These are phyloP conservation scores for Sus scrofa DNA, from an alignment of 2,113 vertebrate species.

Conservation along the genomic window T2T-Sscrofa CM000812.6:64861001-64861500, in stretches of 20 bases:
- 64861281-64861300: not conserved
- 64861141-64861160: not conserved
- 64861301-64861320: not conserved
- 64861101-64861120: not conserved
- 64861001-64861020: no score
- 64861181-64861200: not conserved
- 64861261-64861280: not conserved
- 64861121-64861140: not conserved
- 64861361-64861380: not conserved
- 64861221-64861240: not conserved
- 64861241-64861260: constrained; percentile 33
- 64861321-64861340: constrained; percentile 35
- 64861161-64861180: not conserved
- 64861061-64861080: not conserved
- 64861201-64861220: not conserved
- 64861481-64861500: not conserved
- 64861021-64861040: no score
- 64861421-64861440: not conserved
- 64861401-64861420: not conserved
- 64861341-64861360: not conserved
- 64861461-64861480: not conserved
- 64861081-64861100: not conserved
- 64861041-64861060: not conserved
- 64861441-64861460: not conserved
- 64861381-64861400: not conserved